Evolutionary conservation across 2,113 vertebrate genomes (phyloP).

Genomic region (Megaceryle torquata): DNA sequence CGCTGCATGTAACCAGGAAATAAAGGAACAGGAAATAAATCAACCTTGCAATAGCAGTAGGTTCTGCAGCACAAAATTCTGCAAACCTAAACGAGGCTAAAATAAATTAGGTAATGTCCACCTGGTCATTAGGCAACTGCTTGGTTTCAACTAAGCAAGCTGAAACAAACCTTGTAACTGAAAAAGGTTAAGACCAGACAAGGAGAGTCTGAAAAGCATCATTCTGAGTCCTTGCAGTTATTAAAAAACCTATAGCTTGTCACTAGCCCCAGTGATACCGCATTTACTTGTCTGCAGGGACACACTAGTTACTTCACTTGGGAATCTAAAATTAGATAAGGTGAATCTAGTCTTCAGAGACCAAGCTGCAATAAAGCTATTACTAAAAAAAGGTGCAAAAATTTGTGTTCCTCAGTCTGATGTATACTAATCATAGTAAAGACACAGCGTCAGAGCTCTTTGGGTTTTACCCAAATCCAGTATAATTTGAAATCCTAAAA

Average conservation of each 20-base stretch:
- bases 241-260: not conserved
- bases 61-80: not conserved
- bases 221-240: not conserved
- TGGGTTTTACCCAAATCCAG: not conserved
- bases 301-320: not conserved
- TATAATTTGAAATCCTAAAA: not conserved
- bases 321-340: not conserved
- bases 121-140: not conserved
- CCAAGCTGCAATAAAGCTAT: not conserved
- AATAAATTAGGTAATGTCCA: not conserved
- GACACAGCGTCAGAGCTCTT: not conserved
- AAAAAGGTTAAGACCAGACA: not conserved
- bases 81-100: not conserved
- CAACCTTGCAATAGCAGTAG: not conserved
- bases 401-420: not conserved
- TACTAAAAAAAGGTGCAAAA: not conserved
- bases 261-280: not conserved
- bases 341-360: not conserved
- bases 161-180: not conserved
- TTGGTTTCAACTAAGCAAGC: not conserved
- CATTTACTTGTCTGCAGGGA: not conserved
- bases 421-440: not conserved
- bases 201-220: not conserved
- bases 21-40: not conserved
- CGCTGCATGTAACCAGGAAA: not conserved